Base-by-base conservation (phyloP, 2,888 invertebrate genomes). In the Exephanes ischioxanthus region DNA sequence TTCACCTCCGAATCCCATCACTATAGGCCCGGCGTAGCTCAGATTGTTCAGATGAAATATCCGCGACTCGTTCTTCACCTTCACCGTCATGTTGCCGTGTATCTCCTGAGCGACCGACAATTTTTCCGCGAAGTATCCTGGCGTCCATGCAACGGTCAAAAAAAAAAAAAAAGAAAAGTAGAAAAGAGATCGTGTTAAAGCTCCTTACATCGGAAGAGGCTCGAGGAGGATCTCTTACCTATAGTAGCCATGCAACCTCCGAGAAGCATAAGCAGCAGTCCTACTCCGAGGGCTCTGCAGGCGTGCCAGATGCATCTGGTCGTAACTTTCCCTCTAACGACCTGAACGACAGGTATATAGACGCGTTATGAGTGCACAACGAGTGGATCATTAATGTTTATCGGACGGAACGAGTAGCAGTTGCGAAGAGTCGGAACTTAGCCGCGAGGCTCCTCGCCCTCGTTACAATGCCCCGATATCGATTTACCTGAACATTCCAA, bases 21-120 rank as follows among this genome's bases (percentile, higher is more conserved):
- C 97, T 87, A 99, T 98, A 1, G 99, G 99, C 0, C 99, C 99
- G n/a, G 98, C 97, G 94, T 99, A 99, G 0, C 98, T 98, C 76
- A 99, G 95, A 93, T 98, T 98, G 94, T 97, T 98, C 87, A 98
- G 95, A 92, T 98, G 98, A 93, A 97, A 97, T 19, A 97, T 97
- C 58, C 97, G 95, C 7, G 97, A 96, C 93, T 97, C 97, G 91
- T 97, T 97, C 94, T 97, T 97, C 33, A 97, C 97, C 45, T 96
- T 96, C 68, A 97, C 95, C 0, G 97, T 97, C 41, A 96, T 95
- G 94, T 97, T 97, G 37, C 97, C 97, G 76, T 97, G 95, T 76
- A 97, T 95, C 93, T 97, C 97, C 90, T 97, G 96, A 67, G 96
- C 97, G 84, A 97, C 96, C 2, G 97, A 97, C 80, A 97, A 94